These are phyloP conservation scores for Chaetophractus vellerosus DNA, from an alignment of 2,797 vertebrate genomes.

Conservation along the genomic window DNA sequence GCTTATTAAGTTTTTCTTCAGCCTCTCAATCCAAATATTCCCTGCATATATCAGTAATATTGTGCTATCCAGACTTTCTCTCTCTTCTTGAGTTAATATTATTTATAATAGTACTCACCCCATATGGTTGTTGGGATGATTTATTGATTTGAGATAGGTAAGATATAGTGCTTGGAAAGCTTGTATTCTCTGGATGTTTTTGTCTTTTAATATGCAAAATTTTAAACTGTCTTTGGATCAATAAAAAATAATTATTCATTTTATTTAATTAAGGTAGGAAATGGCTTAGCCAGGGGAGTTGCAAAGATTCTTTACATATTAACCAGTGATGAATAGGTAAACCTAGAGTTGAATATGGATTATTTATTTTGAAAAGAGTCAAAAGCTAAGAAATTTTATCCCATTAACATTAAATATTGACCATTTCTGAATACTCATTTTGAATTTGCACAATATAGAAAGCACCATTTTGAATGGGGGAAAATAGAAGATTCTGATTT, in stretches of 20 bases:
- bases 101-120: not conserved
- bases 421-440: not conserved
- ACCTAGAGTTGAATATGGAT: not conserved
- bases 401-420: not conserved
- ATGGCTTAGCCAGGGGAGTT: not conserved
- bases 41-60: not conserved
- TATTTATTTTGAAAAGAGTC: constrained; percentile 40
- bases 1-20: not conserved
- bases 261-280: constrained; percentile 33
- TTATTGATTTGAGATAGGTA: not conserved
- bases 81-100: not conserved
- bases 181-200: not conserved
- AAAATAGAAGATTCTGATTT: not conserved
- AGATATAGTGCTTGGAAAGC: not conserved
- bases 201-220: not conserved
- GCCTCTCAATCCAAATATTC: not conserved
- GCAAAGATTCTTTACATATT: constrained; percentile 41
- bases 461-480: not conserved
- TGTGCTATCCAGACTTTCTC: not conserved
- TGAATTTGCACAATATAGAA: not conserved
- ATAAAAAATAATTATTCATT: constrained; percentile 48
- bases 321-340: not conserved
- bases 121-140: not conserved
- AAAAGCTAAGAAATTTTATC: not conserved
- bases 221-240: not conserved